Conservation (phyloP, 2,888 invertebrate genomes). For the Aspidiotus rigidus region DNA sequence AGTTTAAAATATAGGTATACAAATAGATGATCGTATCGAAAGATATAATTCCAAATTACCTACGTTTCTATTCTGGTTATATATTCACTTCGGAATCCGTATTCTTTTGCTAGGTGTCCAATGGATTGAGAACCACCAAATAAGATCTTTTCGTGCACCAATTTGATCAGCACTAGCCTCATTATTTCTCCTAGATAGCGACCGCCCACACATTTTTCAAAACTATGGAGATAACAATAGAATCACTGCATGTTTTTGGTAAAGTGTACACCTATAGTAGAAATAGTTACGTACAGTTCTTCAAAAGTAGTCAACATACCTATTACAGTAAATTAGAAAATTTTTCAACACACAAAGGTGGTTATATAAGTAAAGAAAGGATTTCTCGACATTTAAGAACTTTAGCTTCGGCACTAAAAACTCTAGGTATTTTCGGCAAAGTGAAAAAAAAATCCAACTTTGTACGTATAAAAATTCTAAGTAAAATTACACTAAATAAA, state of each 20-base stretch:
- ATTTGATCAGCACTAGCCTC: constrained; percentile 52
- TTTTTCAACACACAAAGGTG: no score
- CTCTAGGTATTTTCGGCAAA: no score
- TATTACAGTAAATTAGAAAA: no score
- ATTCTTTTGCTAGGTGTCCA: constrained; percentile 44
- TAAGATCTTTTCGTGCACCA: constrained; percentile 53
- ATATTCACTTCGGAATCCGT: constrained; percentile 55
- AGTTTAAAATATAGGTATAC: no score
- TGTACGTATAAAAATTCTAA: no score
- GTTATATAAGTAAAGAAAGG: no score
- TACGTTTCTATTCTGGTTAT: constrained; percentile 42
- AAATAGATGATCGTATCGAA: no score
- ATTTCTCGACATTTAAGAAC: no score
- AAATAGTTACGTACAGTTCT: neutral
- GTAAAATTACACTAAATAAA: no score
- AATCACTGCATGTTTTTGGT: no score
- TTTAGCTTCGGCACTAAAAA: no score
- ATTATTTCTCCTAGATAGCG: constrained; percentile 70
- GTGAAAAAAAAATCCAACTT: no score
- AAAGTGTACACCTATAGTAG: neutral
- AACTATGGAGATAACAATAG: constrained; percentile 6
- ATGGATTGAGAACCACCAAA: constrained; percentile 46
- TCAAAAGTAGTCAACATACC: neutral
- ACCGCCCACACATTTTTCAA: constrained; percentile 72
- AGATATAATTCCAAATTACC: neutral